A percentile compares a stretch with the other conserved stretches of the same genome.
These are phyloP conservation scores for Zaprionus capensis DNA, from an alignment of 1,140 invertebrate genomes.

Conservation along the genomic window DNA sequence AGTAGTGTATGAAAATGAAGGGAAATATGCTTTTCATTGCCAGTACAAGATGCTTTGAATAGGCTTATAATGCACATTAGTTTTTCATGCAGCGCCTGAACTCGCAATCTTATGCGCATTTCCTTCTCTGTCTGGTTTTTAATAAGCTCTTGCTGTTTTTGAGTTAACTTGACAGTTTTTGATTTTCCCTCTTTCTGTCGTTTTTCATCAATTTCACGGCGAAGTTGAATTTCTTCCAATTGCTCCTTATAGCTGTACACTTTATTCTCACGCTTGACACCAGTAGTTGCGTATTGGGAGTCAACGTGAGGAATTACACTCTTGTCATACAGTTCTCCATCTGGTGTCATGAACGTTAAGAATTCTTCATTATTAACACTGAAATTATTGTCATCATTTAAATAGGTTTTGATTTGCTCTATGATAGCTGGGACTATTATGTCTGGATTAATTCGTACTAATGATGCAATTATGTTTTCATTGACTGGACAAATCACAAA, in stretches of 20 bases:
- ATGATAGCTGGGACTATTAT: constrained; percentile 86
- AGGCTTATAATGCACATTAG: constrained; percentile 88
- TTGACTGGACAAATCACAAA: constrained; percentile 81
- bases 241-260: constrained; percentile 99
- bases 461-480: constrained; percentile 88
- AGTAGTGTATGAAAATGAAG: constrained; percentile 88
- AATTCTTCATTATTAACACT: constrained; percentile 94
- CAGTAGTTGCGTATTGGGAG: constrained; percentile 88
- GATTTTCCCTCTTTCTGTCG: constrained; percentile 92
- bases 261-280: constrained; percentile 97
- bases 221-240: constrained; percentile 95
- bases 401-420: constrained; percentile 85
- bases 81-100: constrained; percentile 86
- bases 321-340: constrained; percentile 96
- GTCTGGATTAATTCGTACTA: constrained; percentile 88
- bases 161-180: constrained; percentile 89
- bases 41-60: constrained; percentile 87
- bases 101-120: constrained; percentile 88
- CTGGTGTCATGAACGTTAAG: constrained; percentile 94
- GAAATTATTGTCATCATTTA: constrained; percentile 89
- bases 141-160: constrained; percentile 97
- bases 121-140: constrained; percentile 95
- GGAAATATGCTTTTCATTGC: constrained; percentile 87
- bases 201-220: constrained; percentile 96
- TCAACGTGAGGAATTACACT: constrained; percentile 91